Evolutionary conservation across 2,888 invertebrate genomes (phyloP).

Genomic region (Pycnomerus fuliginosus): DNA sequence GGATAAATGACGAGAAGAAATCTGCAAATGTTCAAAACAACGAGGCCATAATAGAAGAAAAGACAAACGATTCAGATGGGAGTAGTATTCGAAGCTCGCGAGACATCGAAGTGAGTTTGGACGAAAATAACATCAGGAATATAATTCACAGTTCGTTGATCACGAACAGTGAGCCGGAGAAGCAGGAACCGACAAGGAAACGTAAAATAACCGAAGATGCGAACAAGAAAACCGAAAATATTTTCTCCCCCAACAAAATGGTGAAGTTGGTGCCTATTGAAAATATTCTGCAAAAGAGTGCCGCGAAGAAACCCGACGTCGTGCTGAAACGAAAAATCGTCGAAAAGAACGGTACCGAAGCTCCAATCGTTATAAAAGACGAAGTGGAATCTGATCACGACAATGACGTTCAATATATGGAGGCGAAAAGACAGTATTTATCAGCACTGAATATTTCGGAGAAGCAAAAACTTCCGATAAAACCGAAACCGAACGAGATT

Average conservation of each 20-base stretch:
- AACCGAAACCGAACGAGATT: conserved; percentile 37
- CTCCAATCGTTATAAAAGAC: conserved; percentile 40
- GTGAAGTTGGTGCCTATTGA: conserved; percentile 35
- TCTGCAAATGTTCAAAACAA: background rate
- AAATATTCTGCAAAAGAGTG: conserved; percentile 28
- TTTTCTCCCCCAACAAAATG: conserved; percentile 27
- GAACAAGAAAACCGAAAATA: background rate
- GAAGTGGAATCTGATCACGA: conserved; percentile 44
- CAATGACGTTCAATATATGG: conserved; percentile 37
- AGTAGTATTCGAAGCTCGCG: background rate
- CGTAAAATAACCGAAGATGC: conserved; percentile 24
- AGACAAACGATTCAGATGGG: background rate
- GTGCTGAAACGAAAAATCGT: conserved; percentile 11
- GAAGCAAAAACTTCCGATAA: conserved; percentile 33
- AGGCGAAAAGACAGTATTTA: conserved; percentile 43
- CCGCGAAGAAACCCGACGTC: conserved; percentile 7
- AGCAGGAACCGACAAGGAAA: conserved; percentile 19
- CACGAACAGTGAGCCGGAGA: too few species aligned
- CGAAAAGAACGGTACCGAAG: background rate
- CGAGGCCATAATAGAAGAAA: background rate
- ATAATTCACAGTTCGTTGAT: background rate
- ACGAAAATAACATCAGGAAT: background rate
- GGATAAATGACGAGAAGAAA: background rate
- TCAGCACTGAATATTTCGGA: conserved; percentile 48
- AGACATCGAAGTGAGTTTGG: background rate